Percentiles rank a stretch among this genome's conserved stretches.
Evolutionary conservation across 2,113 vertebrate species (phyloP).

Genomic region (Glareola pratincola): DNA sequence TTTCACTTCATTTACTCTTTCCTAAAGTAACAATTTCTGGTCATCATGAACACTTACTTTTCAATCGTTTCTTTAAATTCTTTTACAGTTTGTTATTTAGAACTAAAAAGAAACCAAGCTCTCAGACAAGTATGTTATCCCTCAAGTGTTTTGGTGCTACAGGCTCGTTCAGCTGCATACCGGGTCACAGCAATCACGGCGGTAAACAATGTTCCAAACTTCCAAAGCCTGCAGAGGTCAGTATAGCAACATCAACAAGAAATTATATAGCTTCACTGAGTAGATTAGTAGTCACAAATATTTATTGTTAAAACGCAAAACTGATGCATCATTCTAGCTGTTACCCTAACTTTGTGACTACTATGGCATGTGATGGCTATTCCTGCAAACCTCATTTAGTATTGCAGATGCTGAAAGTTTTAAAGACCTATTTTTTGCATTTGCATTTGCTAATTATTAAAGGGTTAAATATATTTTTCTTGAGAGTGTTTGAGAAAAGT

Average conservation of each 20-base stretch:
- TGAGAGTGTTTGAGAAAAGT: slow-evolving; percentile 7
- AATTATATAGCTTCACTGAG: background rate
- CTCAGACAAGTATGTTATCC: background rate
- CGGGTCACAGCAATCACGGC: background rate
- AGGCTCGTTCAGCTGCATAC: background rate
- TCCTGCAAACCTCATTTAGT: background rate
- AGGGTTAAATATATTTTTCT: background rate
- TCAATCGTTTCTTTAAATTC: background rate
- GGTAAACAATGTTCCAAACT: slow-evolving; percentile 64
- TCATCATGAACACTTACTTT: background rate
- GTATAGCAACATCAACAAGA: slow-evolving; percentile 80
- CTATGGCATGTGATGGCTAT: background rate
- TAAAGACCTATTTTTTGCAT: background rate
- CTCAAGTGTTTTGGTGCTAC: background rate
- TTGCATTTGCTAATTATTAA: background rate
- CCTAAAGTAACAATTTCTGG: background rate
- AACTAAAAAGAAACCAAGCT: background rate
- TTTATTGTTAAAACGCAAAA: background rate
- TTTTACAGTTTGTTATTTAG: background rate
- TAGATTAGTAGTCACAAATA: slow-evolving; percentile 30
- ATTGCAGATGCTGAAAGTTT: background rate
- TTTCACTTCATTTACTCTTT: background rate
- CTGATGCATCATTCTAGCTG: background rate
- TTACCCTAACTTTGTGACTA: background rate
- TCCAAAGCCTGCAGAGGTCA: slow-evolving; percentile 88